A percentile compares a stretch with the other conserved stretches of the same genome.
Conservation (phyloP, 1,140 invertebrate species). For the Bombus ignitus region DNA sequence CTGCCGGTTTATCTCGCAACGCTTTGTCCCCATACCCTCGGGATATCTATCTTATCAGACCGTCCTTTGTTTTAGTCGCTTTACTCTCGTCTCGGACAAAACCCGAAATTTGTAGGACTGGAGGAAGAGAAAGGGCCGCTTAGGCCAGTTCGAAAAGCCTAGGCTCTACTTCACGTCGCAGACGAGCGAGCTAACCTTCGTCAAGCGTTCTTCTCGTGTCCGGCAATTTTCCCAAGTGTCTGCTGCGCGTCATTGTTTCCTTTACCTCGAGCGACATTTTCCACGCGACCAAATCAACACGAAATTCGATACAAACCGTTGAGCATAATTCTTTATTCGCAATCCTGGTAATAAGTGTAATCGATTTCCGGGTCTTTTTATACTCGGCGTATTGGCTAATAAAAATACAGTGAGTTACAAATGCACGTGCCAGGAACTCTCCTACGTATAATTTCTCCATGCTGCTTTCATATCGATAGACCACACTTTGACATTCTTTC, state of each 20-base stretch:
- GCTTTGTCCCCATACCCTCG: too few relatives aligned
- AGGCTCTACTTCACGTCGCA: not conserved
- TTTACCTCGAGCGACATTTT: not conserved
- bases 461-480: not conserved
- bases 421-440: too few relatives aligned
- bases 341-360: too few relatives aligned
- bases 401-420: too few relatives aligned
- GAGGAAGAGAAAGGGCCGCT: not conserved
- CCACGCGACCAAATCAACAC: not conserved
- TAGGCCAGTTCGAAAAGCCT: not conserved
- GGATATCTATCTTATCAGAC: not conserved
- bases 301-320: not conserved
- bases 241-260: not conserved
- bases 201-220: not conserved
- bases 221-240: not conserved
- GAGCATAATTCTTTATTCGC: too few relatives aligned
- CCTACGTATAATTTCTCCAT: too few relatives aligned
- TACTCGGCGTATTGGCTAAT: too few relatives aligned
- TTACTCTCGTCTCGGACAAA: not conserved
- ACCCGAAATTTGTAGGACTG: slow-evolving; percentile 19
- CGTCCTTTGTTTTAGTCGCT: not conserved
- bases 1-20: not conserved
- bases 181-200: not conserved
- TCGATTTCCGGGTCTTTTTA: too few relatives aligned
- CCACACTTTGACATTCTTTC: not conserved